Conservation (phyloP, 2,888 invertebrate species). For the Lasioglossum pauxillum region DNA sequence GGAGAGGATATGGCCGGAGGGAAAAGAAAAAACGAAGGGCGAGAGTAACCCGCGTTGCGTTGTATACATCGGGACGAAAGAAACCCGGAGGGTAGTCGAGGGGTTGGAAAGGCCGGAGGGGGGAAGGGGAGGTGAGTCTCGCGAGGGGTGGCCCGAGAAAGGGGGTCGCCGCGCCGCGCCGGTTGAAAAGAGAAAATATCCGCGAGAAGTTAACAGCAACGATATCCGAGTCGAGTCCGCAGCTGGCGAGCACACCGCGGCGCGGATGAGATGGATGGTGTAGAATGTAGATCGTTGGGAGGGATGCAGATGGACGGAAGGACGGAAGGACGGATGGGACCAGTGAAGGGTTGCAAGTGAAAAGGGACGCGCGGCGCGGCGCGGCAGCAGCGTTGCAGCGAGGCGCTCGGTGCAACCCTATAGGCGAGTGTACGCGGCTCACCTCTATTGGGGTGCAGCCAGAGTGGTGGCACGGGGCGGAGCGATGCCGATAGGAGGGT, state of each 20-base stretch:
- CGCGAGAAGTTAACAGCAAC: constrained; percentile 51
- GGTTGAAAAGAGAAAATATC: constrained; percentile 26
- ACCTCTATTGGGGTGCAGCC: constrained; percentile 67
- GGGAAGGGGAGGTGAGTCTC: background rate
- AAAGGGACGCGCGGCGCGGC: constrained; percentile 60
- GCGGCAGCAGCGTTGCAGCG: constrained; percentile 61
- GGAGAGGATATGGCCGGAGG: background rate
- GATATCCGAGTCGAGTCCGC: constrained; percentile 62
- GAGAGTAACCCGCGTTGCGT: constrained; percentile 5
- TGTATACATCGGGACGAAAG: constrained; percentile 29
- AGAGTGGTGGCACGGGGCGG: constrained; percentile 81
- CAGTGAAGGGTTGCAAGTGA: constrained; percentile 63
- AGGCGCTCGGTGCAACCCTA: constrained; percentile 66
- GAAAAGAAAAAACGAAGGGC: constrained; percentile 15
- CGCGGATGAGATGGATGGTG: constrained; percentile 63
- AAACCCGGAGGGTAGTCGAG: constrained; percentile 7
- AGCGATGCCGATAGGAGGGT: constrained; percentile 81
- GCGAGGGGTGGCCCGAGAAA: constrained; percentile 15
- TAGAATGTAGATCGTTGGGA: constrained; percentile 65
- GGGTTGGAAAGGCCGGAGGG: background rate
- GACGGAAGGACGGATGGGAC: constrained; percentile 51
- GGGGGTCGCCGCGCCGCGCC: constrained; percentile 7
- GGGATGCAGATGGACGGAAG: constrained; percentile 60
- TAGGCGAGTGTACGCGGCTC: constrained; percentile 66
- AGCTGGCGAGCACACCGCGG: constrained; percentile 58